Conservation (phyloP, 2,113 vertebrate genomes). For the Psophia crepitans region DNA sequence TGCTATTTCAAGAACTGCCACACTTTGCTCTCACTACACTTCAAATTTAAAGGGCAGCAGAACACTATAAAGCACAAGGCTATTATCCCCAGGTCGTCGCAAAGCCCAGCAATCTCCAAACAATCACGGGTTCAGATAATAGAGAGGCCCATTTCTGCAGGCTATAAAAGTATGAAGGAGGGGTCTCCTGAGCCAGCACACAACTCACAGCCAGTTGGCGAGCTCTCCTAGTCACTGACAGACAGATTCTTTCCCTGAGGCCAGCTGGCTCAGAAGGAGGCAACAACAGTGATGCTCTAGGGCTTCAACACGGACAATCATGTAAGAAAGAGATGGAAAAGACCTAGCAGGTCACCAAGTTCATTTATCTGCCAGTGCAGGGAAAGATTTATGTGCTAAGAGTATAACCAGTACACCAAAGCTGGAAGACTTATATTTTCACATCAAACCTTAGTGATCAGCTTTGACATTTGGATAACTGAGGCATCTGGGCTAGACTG, state of each 20-base stretch:
- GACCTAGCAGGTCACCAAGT: slow-evolving; percentile 15
- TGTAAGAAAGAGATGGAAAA: not conserved
- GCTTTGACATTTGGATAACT: not conserved
- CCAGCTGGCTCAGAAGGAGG: slow-evolving; percentile 21
- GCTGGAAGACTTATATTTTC: not conserved
- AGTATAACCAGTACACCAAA: not conserved
- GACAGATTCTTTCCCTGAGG: slow-evolving; percentile 25
- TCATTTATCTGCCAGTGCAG: slow-evolving; percentile 12
- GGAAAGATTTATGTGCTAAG: not conserved
- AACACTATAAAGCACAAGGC: slow-evolving; percentile 10
- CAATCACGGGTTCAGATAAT: not conserved
- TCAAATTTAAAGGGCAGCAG: slow-evolving; percentile 27
- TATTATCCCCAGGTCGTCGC: not conserved
- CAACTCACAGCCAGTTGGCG: slow-evolving; percentile 20
- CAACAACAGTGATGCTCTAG: slow-evolving; percentile 2
- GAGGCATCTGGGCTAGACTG: not conserved
- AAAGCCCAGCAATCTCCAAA: slow-evolving; percentile 36
- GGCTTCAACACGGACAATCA: slow-evolving; percentile 3
- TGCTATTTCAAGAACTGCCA: not conserved
- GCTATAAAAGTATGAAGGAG: slow-evolving; percentile 9
- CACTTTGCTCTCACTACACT: not conserved
- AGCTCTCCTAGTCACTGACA: slow-evolving; percentile 2
- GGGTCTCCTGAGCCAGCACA: slow-evolving; percentile 42
- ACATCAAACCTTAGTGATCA: not conserved
- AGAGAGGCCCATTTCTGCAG: slow-evolving; percentile 18